Evolutionary conservation across 2,797 vertebrate genomes (phyloP), one percentile per base, ranked within the genome.

Genomic region (Argentina silus): DNA sequence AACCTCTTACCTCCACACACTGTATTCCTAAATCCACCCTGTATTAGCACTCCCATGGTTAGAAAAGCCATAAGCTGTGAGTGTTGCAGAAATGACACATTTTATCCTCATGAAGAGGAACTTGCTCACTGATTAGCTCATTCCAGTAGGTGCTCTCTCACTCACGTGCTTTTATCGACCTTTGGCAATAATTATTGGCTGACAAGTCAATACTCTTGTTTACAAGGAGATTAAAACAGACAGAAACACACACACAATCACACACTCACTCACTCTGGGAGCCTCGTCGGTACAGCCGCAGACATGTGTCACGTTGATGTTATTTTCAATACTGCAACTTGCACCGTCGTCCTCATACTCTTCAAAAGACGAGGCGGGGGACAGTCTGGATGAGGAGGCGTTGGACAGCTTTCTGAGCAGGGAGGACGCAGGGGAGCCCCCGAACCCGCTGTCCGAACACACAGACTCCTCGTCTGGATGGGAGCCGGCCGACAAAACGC

Each of bases 301-400:
- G 12, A 10, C 62, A 42, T 15, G 44, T 10, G 75, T 51, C 43
- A n/a, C 60, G 0, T 62, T 14, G 11, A 56, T 63, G 9, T 63
- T 67, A 11, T 43, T 64, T 3, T 87, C 86, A 36, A 55, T 27
- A 42, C 72, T 79, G 6, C 78, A 76, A 47, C 63, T 64, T 3
- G 70, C 75, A 60, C 77, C 79, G n/a, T 93, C 91, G 75, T 93
- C 93, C 69, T 94, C 93, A 15, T 88, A 93, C 53, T 93, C 93
- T 67, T 93, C 93, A 17, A 93, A 93, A 53, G 91, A 93, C 3
- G 93, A 93, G 61, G 92, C 89, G 14, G 92, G 92, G 2, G 93
- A 93, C 36, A 92, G 88, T 27, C 89, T 89, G 0, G 76, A 69
- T 0, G 81, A 82, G 43, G 87, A 88, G 2, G 87, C 85, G 62